Base-by-base conservation (phyloP, 2,888 invertebrate genomes). In the Nomada goodeniana region DNA sequence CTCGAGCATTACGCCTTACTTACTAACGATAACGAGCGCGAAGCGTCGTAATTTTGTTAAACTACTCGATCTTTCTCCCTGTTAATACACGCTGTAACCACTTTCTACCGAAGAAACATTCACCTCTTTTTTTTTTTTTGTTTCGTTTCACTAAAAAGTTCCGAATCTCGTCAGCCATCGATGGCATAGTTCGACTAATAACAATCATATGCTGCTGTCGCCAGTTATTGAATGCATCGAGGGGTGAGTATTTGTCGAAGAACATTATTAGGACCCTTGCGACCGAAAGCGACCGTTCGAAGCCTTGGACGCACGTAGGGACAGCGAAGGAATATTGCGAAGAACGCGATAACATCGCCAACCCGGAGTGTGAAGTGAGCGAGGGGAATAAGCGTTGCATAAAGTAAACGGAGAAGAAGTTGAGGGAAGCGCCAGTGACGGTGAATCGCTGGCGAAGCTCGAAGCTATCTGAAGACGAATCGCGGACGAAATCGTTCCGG, bases 1-100 rank as follows among this genome's bases (percentile, higher is more conserved):
- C 81, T 86, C 83, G 69, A 84, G 80, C 80, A 82, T 89, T 84
- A 83, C 82, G 84, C 83, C 80, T 86, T 88, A 88, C 84, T 89
- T 86, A 80, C 84, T 85, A 85, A 86, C 83, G 23, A 23, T 86
- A 88, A 90, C 87, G 86, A 86, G 83, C 70, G 50, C 65, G 72
- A 59, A 13, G 59, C 29, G 60, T 52, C 74, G 68, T 57, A n/a
- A 36, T 0, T 36, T 36, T 36, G 7, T 36, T 36, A 36, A 36
- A 7, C 1, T 36, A 36, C 36, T 5, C 7, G 7, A 36, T 36
- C 36, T 36, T 36, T 36, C 7, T 36, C 36, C 7, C 36, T 36
- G 36, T 36, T 36, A 36, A 7, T 36, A 36, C 36, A 36, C 9
- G 36, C 5, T 36, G 5, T 36, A 36, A 36, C 36, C 36, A 36